Base-by-base conservation (phyloP, 2,113 vertebrate species). In the Toxotes chatareus region DNA sequence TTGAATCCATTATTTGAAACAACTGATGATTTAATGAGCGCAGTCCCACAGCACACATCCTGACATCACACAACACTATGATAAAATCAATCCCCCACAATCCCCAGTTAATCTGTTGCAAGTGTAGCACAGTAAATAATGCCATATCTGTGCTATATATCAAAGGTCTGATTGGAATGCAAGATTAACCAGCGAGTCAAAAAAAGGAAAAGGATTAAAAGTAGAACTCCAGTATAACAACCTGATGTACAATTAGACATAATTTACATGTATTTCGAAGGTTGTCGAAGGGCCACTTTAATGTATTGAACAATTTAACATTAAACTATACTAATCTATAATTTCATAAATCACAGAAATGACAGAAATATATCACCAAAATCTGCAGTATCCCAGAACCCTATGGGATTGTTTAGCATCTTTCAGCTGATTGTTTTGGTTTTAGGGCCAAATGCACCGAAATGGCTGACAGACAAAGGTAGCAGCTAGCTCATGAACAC, bases 1-100 rank as follows among this genome's bases (percentile, higher is more conserved):
- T 70, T 76, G 67, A 80, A 77, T 72, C 66, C 86, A 79, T 85
- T 86, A 85, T 62, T 34, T 66, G 49, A 83, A 88, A 87, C 84
- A 89, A 82, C 71, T 59, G 75, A 47, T 63, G 83, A 75, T 76
- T 83, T 79, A 68, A 73, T 49, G 47, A 82, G 57, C 6, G 8
- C 32, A 69, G 17, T 87, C 78, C 82, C 68, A 78, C 1, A 14
- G 69, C 62, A 55, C 65, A 72, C 63, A 63, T 73, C 27, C 76
- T 56, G 63, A 47, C 49, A 21, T 75, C 86, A 78, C 27, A 31
- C 51, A n/a, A 34, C 49, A 44, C 32, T 6, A 51, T 1, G 76
- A 84, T 80, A 80, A 83, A 71, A 87, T 78, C 68, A 73, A 57
- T 44, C 61, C 53, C 32, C 32, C 38, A 31, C 40, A 65, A 47